Evolutionary conservation across 2,113 vertebrate species (phyloP).

Genomic region (Festucalex cinctus): DNA sequence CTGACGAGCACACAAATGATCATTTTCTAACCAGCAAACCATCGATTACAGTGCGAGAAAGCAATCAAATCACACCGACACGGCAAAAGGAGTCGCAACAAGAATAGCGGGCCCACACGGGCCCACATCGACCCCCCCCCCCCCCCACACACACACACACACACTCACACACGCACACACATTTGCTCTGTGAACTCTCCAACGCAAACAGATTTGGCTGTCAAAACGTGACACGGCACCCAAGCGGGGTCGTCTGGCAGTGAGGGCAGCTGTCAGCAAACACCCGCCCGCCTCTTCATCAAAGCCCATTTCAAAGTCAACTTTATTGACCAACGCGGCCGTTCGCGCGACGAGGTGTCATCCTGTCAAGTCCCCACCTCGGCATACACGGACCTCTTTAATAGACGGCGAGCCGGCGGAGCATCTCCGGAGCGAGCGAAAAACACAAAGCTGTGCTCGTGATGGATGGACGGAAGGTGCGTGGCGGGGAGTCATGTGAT

Average conservation of each 20-base stretch:
- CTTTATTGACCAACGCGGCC: conserved; percentile 64
- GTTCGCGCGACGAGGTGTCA: conserved; percentile 56
- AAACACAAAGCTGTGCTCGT: conserved; percentile 39
- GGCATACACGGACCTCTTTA: conserved; percentile 36
- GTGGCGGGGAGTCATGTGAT: conserved; percentile 11
- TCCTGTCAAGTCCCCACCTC: conserved; percentile 56
- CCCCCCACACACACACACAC: conserved; percentile 3
- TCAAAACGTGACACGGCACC: conserved; percentile 66
- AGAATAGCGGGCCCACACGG: conserved; percentile 31
- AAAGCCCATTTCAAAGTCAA: conserved; percentile 59
- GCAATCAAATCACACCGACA: conserved; percentile 21
- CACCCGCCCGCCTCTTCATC: conserved; percentile 65
- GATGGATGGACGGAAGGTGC: conserved; percentile 38
- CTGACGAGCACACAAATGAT: conserved; percentile 61
- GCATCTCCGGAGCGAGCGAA: conserved; percentile 32
- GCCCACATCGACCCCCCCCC: not conserved
- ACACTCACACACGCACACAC: conserved; percentile 3
- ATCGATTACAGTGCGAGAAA: conserved; percentile 52
- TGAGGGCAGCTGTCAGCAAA: conserved; percentile 67
- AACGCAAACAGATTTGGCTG: conserved; percentile 67
- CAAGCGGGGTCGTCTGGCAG: conserved; percentile 62
- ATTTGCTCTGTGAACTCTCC: conserved; percentile 32
- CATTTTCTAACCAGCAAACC: conserved; percentile 62
- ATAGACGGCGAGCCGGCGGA: conserved; percentile 52
- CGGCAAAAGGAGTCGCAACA: conserved; percentile 44